Evolutionary conservation across 2,888 invertebrate species (phyloP), one percentile per base, ranked within the genome.

Genomic region (Linnaemya tessellans): DNA sequence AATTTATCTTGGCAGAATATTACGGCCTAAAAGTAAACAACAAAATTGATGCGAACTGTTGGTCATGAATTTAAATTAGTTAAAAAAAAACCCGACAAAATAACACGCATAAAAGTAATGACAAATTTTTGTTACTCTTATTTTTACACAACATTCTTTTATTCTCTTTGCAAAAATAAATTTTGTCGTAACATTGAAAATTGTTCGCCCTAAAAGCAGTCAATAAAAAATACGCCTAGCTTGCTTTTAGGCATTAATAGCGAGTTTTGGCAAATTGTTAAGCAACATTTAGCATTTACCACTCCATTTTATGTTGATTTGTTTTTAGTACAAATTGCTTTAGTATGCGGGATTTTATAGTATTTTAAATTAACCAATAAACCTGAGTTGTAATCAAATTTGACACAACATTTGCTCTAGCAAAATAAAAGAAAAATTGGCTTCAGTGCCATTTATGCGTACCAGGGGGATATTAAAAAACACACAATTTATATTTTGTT

Each of bases 21-120:
- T n/a, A 25, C 9, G 3, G 20, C 38, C 38, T 73, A 43, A 65
- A 68, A 51, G 70, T 70, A 75, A 77, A 68, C 80, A 80, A 60
- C 62, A 56, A 49, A 78, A 77, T 80, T 78, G 51, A 77, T 80
- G 84, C 62, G 77, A 77, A 80, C 73, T 56, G 77, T 62, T 77
- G 80, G 84, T 73, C 84, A 73, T 84, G 84, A 84, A 84, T 84
- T 78, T 84, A 78, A 84, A 81, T 84, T 73, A 81, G 68, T 80
- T 80, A 8, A 25, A 35, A 60, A n/a, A n/a, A 30, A 30, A 49
- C 4, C 22, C 1, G 20, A n/a, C n/a, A 30, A 35, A 84, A 64
- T 46, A 13, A 58, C 18, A 62, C 35, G 60, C 38, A 35, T n/a
- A 65, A 65, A 51, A 35, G 11, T 20, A 58, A 49, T 35, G 77